These are phyloP conservation scores for Apis dorsata DNA, from an alignment of 1,140 invertebrate species.

Conservation along the genomic window DNA sequence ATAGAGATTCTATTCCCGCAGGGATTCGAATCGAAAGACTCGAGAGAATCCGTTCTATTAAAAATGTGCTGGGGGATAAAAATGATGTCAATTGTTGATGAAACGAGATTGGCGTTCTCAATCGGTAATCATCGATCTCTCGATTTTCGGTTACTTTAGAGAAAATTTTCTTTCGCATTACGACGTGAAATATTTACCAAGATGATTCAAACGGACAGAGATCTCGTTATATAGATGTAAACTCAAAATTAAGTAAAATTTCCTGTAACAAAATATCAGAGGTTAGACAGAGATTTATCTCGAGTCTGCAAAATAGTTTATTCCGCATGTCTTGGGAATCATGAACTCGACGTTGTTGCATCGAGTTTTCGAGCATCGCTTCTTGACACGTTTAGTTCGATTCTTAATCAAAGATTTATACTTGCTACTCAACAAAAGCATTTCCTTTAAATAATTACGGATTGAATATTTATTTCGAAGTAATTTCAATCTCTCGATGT, in stretches of 20 bases:
- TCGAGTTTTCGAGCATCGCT: background rate
- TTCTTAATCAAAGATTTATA: constrained; percentile 30
- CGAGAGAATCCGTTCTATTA: background rate
- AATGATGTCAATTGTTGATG: background rate
- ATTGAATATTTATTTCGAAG: background rate
- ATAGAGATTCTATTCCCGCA: background rate
- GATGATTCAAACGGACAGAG: background rate
- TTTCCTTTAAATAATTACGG: background rate
- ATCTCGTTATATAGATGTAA: constrained; percentile 11
- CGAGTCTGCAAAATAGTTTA: constrained; percentile 37
- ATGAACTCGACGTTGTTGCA: constrained; percentile 25
- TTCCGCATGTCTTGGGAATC: constrained; percentile 37
- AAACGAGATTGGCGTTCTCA: background rate
- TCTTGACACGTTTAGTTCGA: constrained; percentile 35
- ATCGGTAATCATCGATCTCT: background rate
- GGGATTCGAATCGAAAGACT: background rate
- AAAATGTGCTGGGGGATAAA: background rate
- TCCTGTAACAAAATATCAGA: constrained; percentile 10
- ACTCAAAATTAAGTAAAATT: constrained; percentile 40
- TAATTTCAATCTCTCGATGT: background rate
- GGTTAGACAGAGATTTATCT: constrained; percentile 36
- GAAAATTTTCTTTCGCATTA: background rate
- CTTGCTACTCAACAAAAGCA: background rate
- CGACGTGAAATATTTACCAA: constrained; percentile 5
- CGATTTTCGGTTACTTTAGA: background rate